These are phyloP conservation scores for Thalassarche chlororhynchos DNA, from an alignment of 2,113 vertebrate genomes.

Conservation along the genomic window DNA sequence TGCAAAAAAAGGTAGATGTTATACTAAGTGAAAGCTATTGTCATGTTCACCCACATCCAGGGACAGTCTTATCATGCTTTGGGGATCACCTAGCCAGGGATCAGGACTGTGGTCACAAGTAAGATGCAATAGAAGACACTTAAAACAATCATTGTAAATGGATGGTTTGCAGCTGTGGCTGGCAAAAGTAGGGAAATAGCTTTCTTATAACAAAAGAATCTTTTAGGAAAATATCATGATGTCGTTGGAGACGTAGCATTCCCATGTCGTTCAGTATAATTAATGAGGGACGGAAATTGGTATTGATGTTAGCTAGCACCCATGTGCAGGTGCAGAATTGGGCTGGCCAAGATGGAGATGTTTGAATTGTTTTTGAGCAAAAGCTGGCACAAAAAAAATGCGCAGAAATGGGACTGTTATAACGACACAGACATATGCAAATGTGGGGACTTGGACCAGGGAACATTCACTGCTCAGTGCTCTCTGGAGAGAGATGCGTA, in stretches of 20 bases:
- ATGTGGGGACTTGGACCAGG: neutral
- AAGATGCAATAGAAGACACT: neutral
- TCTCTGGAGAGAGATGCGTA: neutral
- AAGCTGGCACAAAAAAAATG: neutral
- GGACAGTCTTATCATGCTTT: neutral
- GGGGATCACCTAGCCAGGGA: neutral
- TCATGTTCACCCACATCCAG: neutral
- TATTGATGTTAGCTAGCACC: neutral
- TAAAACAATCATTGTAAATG: neutral
- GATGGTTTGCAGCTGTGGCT: neutral
- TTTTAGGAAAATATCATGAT: neutral
- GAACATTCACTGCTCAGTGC: neutral
- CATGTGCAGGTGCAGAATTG: neutral
- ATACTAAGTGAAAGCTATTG: neutral
- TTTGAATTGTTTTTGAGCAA: neutral
- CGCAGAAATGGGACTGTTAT: neutral
- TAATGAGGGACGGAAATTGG: neutral
- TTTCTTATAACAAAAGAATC: neutral
- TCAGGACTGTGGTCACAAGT: neutral
- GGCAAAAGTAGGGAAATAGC: neutral
- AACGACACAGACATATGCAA: neutral
- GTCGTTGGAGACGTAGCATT: neutral
- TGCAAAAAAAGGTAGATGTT: neutral
- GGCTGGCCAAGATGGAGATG: neutral
- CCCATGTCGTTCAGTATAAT: neutral